Conservation (phyloP, 2,113 vertebrate species). For the Anarrhichthys ocellatus region DNA sequence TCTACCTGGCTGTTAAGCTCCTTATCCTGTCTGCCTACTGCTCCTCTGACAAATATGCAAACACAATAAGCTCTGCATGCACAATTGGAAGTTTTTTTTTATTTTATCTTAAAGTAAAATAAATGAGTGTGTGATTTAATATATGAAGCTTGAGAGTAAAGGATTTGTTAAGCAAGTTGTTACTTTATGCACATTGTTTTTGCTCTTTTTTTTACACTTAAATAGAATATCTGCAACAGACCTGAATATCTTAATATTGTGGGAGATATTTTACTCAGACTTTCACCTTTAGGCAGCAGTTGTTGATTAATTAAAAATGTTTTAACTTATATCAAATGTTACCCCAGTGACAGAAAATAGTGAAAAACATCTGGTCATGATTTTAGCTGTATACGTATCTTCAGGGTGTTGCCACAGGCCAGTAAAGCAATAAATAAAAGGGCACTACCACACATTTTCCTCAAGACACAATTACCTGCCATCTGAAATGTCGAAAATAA, state of each 20-base stretch:
- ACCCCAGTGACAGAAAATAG: background rate
- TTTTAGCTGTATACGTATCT: background rate
- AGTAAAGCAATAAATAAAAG: conserved; percentile 4
- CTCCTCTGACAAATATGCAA: conserved; percentile 19
- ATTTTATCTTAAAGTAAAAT: background rate
- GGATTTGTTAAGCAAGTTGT: background rate
- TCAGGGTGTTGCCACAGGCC: background rate
- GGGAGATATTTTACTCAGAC: background rate
- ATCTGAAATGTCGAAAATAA: background rate
- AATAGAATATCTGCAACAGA: background rate
- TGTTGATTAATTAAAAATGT: conserved; percentile 16
- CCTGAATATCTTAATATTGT: background rate
- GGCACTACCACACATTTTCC: background rate
- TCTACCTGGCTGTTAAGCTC: conserved; percentile 27
- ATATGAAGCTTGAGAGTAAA: conserved; percentile 1
- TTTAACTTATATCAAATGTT: background rate
- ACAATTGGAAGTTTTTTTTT: background rate
- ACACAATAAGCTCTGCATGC: background rate
- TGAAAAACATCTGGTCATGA: background rate
- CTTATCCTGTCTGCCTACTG: conserved; percentile 25
- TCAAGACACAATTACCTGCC: background rate
- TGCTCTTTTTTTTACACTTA: background rate
- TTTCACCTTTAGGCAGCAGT: background rate
- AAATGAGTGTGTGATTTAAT: background rate
- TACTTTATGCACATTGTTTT: background rate